These are phyloP conservation scores for Coreius guichenoti DNA, from an alignment of 2,797 vertebrate genomes.

Conservation along the genomic window DNA sequence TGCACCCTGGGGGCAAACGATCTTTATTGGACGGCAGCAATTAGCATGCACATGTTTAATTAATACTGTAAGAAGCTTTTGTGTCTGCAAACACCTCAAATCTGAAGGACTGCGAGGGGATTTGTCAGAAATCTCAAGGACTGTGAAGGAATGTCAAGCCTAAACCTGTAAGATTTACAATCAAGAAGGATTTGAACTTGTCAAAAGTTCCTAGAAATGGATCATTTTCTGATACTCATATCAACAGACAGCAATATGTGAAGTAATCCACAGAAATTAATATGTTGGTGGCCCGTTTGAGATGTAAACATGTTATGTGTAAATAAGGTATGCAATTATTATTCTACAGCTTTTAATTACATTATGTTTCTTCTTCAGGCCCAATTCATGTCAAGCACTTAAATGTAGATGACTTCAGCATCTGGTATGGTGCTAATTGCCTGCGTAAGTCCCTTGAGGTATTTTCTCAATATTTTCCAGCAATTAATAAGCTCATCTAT, in stretches of 20 bases:
- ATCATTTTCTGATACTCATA: background rate
- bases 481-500: conserved; percentile 37
- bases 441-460: conserved; percentile 16
- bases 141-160: conserved; percentile 8
- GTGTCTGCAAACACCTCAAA: conserved; percentile 42
- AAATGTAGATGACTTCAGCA: conserved; percentile 31
- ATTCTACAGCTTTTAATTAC: conserved; percentile 35
- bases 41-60: conserved; percentile 67
- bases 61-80: conserved; percentile 57
- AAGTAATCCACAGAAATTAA: background rate
- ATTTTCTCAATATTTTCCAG: conserved; percentile 40
- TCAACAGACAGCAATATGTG: background rate
- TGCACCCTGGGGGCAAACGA: conserved; percentile 59
- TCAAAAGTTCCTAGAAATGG: background rate
- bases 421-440: conserved; percentile 46
- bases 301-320: conserved; percentile 6
- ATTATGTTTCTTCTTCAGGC: conserved; percentile 28
- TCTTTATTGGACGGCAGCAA: conserved; percentile 59
- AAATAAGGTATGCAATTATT: conserved; percentile 16
- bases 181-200: background rate
- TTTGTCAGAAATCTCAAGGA: conserved; percentile 4
- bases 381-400: conserved; percentile 7
- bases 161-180: background rate
- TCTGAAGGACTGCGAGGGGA: background rate
- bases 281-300: background rate